phyloP scores from a whole-genome alignment of 37 sponge, comb jelly and placozoan species.

The Dysidea cf. avara region DNA sequence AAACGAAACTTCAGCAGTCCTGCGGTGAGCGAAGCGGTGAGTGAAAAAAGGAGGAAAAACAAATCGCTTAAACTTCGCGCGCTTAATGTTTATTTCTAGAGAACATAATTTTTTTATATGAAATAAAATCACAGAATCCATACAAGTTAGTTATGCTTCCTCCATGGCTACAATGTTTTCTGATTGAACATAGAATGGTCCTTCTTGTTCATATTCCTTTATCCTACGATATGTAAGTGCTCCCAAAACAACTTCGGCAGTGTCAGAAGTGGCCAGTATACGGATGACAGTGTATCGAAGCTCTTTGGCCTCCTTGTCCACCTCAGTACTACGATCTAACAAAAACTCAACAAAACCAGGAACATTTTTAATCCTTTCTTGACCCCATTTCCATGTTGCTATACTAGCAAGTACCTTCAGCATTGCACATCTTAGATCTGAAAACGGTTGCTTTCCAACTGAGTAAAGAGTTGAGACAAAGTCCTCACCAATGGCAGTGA shows the following conservation, averaged over 20 bases:
- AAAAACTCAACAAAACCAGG: constrained; percentile 74
- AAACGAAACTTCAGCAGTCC: no score
- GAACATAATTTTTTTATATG: no score
- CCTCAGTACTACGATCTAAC: constrained; percentile 48
- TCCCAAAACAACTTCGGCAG: constrained; percentile 40
- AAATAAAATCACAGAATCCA: no score
- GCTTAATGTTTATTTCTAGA: no score
- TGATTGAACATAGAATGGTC: constrained; percentile 45
- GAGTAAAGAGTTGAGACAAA: constrained; percentile 23
- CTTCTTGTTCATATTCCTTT: constrained; percentile 58
- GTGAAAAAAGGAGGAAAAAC: no score
- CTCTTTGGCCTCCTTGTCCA: constrained; percentile 51
- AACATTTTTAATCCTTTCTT: constrained; percentile 14
- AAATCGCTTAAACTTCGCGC: no score
- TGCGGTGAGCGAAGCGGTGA: no score
- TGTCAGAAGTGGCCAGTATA: constrained; percentile 7
- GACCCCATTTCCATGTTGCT: constrained; percentile 54
- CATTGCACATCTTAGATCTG: constrained; percentile 33
- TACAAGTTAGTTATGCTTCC: constrained; percentile 36
- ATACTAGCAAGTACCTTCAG: constrained; percentile 31
- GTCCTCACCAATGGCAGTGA: constrained; percentile 4
- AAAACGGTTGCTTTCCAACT: constrained; percentile 59
- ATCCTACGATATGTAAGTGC: constrained; percentile 34
- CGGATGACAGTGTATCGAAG: constrained; percentile 55
- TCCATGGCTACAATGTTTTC: constrained; percentile 57